Evolutionary conservation across 2,113 vertebrate genomes (phyloP), one percentile per base, ranked within the genome.

Genomic region (Microtus pennsylvanicus): DNA sequence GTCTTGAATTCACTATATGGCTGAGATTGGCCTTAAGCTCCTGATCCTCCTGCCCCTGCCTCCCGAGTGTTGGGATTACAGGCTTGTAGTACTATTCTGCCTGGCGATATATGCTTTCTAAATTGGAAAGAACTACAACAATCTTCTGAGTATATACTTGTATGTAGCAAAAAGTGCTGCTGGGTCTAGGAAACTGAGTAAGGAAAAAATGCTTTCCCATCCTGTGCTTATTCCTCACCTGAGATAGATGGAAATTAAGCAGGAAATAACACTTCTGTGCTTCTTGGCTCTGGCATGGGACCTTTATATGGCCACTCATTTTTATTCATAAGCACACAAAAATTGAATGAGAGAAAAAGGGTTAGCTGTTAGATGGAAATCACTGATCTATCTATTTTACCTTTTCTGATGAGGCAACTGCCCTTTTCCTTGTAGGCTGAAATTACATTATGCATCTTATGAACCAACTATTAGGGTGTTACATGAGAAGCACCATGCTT

Each of bases 401-500:
- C 38, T 87, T 93, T 93, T 96, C 95, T 42, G 94, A 91, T 75
- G 90, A 91, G 69, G 85, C 1, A 3, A 87, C 94, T 97, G 22
- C 26, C 22, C 5, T 95, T 93, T 90, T 98, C 76, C 90, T 98
- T 55, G 3, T 90, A 99, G 99, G 90, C 98, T 99, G 82, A 99
- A 99, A 97, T 93, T 97, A 67, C 99, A 99, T 98, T 99, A 99
- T 96, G 98, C 98, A 74, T 98, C 98, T 4, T 99, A 99, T 58
- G 99, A 99, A 86, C 98, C 99, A 19, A 95, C 98, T 30, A 87
- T 99, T 35, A 99, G 97, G 94, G 97, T 99, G 82, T 95, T 99
- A 95, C 98, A 98, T 87, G 99, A 99, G 55, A 99, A 99, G 96
- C 99, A 99, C 81, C 98, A 99, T 28, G 85, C 97, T n/a, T 94